Evolutionary conservation across 37 sponge, comb jelly and placozoan species (phyloP).

Genomic region (Beroe ovata): DNA sequence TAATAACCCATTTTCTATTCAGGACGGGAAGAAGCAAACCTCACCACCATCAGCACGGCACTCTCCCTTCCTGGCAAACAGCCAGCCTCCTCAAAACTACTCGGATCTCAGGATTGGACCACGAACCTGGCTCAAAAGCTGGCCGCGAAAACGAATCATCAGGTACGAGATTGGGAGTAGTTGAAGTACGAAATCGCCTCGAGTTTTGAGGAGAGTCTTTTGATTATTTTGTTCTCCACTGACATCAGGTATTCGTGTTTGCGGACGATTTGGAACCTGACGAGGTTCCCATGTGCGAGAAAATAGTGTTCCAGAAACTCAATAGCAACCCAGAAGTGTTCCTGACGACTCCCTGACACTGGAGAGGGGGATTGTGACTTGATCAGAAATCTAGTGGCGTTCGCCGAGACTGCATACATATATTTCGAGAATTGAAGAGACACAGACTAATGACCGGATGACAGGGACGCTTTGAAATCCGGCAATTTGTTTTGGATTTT

Average conservation of each 20-base stretch:
- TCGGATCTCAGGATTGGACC: conserved; percentile 29
- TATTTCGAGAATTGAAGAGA: background rate
- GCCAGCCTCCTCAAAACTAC: conserved; percentile 4
- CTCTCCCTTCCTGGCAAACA: conserved; percentile 20
- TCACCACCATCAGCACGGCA: conserved; percentile 7
- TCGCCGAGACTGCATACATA: no score
- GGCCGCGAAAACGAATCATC: conserved; percentile 39
- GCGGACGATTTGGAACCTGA: conserved; percentile 47
- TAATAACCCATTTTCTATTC: background rate
- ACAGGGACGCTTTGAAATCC: no score
- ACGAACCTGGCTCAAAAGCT: conserved; percentile 46
- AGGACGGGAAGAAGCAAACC: conserved; percentile 25
- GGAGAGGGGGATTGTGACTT: no score
- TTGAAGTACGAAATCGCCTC: no score
- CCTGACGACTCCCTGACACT: background rate
- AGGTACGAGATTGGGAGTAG: background rate
- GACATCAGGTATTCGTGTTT: conserved; percentile 21
- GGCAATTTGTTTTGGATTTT: no score
- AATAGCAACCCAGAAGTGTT: background rate
- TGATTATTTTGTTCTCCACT: no score
- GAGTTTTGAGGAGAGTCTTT: no score
- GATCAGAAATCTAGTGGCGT: no score
- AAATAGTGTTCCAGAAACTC: conserved; percentile 52
- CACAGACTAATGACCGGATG: background rate
- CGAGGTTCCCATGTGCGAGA: conserved; percentile 56